Evolutionary conservation across 2,888 invertebrate genomes (phyloP), one percentile per base, ranked within the genome.

Genomic region (Plutella xylostella): DNA sequence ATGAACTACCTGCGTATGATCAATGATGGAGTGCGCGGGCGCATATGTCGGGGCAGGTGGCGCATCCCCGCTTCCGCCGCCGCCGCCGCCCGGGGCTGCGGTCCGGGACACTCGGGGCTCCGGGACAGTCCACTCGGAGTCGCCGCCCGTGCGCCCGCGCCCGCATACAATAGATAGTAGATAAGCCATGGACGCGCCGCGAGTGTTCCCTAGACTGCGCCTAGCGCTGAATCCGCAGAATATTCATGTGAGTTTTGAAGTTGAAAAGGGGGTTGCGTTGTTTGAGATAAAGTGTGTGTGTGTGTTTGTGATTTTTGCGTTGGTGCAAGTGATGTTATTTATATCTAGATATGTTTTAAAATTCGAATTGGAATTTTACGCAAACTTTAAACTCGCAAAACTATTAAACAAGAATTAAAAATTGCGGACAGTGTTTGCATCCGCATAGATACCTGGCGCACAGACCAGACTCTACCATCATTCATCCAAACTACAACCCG

Each of bases 221-320:
- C 56, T 83, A 38, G 77, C 77, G 20, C 62, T 80, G 30, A 80
- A 78, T 49, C 76, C 82, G 47, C 72, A 79, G 60, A 79, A 82
- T 49, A 82, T 82, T 48, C 82, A 83, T 49, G 83, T 83, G 65
- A 82, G 82, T 63, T 51, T 11, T 20, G 14, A 28, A 28, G n/a
- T n/a, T 28, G 11, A 9, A 4, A 9, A 6, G 3, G n/a, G 28
- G 28, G n/a, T 28, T 28, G 28, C 11, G 17, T 20, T 18, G 7
- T 19, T 37, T 37, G 37, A 19, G 18, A 37, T 30, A 6, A 46
- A 45, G 47, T 49, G 37, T 47, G 52, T 48, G 46, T 43, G n/a
- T 14, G 12, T 22, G 37, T 37, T 57, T 54, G 55, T 57, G 52
- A 42, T 39, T 28, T 5, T 35, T 43, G 14, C 43, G 44, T 28